Evolutionary conservation across 2,113 vertebrate genomes (phyloP).

Genomic region (Gorsachius goisagi): DNA sequence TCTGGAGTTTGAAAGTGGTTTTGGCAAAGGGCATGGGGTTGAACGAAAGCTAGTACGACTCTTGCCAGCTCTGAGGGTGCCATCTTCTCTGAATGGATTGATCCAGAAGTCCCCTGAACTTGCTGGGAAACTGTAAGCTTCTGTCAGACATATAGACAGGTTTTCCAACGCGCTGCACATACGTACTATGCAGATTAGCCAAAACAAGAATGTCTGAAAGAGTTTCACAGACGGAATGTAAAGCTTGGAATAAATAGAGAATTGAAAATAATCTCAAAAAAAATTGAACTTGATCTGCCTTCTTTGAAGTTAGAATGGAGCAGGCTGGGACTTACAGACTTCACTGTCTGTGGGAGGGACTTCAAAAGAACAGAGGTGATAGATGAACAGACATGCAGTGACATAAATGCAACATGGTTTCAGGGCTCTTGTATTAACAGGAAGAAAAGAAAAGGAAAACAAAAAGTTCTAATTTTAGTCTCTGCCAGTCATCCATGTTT

Average conservation of each 20-base stretch:
- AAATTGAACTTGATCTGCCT: background rate
- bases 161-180: background rate
- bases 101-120: background rate
- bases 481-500: background rate
- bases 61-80: background rate
- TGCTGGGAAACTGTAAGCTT: background rate
- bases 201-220: background rate
- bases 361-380: constrained; percentile 36
- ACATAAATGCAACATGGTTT: constrained; percentile 16
- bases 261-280: background rate
- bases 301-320: constrained; percentile 37
- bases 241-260: constrained; percentile 4
- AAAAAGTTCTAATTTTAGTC: constrained; percentile 18
- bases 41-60: background rate
- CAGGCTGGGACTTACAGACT: background rate
- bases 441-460: background rate
- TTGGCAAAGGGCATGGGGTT: fast-evolving
- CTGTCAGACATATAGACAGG: background rate
- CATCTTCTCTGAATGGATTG: fast-evolving
- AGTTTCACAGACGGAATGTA: background rate
- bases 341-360: background rate
- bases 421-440: background rate
- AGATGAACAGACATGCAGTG: background rate
- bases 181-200: background rate
- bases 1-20: background rate